Evolutionary conservation across 2,113 vertebrate species (phyloP).

Genomic region (Tragelaphus buxtoni): DNA sequence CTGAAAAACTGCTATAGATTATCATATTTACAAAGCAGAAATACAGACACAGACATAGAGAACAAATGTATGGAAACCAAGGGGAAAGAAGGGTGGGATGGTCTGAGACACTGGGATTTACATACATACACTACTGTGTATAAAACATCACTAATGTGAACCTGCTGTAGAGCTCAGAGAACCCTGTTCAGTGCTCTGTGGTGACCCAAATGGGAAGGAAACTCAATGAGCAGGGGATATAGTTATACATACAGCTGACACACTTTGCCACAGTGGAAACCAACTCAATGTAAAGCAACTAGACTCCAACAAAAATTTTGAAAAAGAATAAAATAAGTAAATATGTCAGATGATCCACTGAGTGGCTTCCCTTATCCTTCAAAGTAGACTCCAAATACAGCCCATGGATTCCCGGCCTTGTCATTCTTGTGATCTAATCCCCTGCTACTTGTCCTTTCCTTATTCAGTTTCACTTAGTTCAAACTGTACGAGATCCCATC

Average conservation of each 20-base stretch:
- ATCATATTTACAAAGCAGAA: background rate
- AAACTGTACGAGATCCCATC: background rate
- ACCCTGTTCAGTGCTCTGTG: background rate
- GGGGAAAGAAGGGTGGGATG: background rate
- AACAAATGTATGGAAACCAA: background rate
- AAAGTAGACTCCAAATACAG: background rate
- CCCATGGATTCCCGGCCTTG: fast-evolving
- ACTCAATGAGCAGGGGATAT: background rate
- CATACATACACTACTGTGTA: background rate
- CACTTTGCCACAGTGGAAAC: background rate
- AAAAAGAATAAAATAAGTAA: background rate
- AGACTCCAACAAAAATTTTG: background rate
- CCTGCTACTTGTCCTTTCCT: background rate
- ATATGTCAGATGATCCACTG: background rate
- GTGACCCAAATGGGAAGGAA: background rate
- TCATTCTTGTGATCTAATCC: background rate
- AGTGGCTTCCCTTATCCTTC: background rate
- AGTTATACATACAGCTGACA: background rate
- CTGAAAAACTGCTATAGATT: background rate
- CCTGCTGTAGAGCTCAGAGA: background rate
- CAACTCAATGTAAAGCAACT: background rate
- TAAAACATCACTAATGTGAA: background rate
- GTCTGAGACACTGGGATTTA: background rate
- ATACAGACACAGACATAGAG: background rate
- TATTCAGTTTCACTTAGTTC: background rate